A percentile compares a stretch with the other conserved stretches of the same genome.
Evolutionary conservation across 2,888 invertebrate species (phyloP).

Genomic region (Copidosoma aretas): DNA sequence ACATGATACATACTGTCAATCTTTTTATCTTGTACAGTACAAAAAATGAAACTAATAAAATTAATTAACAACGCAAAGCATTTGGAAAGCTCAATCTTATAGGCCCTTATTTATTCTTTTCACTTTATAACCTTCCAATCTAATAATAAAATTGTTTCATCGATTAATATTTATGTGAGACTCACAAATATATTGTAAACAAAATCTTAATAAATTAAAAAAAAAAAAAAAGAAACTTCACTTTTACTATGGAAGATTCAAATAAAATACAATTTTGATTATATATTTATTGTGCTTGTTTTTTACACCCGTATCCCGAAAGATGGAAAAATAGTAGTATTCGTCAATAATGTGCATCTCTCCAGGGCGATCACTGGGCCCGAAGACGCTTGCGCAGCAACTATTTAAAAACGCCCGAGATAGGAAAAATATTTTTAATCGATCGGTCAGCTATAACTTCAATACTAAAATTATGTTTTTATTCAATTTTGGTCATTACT

Average conservation of each 20-base stretch:
- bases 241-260: not conserved
- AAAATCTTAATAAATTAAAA: not conserved
- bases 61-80: slow-evolving; percentile 3
- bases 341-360: too few species aligned
- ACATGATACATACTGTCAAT: slow-evolving; percentile 3
- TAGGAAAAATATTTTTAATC: not conserved
- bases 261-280: too few species aligned
- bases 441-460: not conserved
- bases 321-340: not conserved
- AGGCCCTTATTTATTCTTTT: slow-evolving; percentile 25
- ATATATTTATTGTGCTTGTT: too few species aligned
- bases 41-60: not conserved
- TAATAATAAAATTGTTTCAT: not conserved
- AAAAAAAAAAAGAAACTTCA: not conserved
- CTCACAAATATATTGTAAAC: not conserved
- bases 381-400: too few species aligned
- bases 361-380: too few species aligned
- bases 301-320: not conserved
- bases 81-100: slow-evolving; percentile 35
- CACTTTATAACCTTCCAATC: too few species aligned
- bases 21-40: not conserved
- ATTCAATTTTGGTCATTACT: slow-evolving; percentile 26
- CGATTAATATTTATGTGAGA: slow-evolving; percentile 29
- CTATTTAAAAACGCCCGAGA: too few species aligned
- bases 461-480: slow-evolving; percentile 16